phyloP scores from a whole-genome alignment of 2,113 vertebrate species.

The Murina feae region DNA sequence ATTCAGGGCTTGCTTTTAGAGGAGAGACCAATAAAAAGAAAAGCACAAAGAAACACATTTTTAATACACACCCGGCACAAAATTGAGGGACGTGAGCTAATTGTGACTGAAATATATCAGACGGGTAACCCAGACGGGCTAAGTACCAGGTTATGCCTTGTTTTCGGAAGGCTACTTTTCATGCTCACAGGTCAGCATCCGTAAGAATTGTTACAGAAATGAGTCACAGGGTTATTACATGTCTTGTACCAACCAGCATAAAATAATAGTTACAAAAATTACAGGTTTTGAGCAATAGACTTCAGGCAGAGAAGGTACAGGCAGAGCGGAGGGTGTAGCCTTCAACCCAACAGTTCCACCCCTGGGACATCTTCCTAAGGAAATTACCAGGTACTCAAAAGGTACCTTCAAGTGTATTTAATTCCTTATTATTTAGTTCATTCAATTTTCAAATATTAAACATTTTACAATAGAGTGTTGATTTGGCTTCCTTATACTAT shows the following conservation, averaged over 20 bases:
- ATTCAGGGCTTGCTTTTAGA: background rate
- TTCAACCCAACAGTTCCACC: background rate
- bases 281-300: background rate
- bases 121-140: background rate
- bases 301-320: background rate
- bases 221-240: conserved; percentile 12
- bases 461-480: background rate
- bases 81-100: background rate
- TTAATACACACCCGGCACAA: background rate
- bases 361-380: background rate
- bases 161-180: background rate
- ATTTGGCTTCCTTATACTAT: background rate
- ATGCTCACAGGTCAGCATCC: background rate
- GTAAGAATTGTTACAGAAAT: background rate
- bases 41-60: background rate
- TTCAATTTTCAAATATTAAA: background rate
- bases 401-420: background rate
- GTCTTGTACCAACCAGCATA: background rate
- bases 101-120: background rate
- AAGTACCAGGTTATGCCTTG: background rate
- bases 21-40: background rate
- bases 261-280: conserved; percentile 58
- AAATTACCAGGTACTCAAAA: background rate
- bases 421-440: background rate
- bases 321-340: background rate